Evolutionary conservation across 2,797 vertebrate species (phyloP).

Genomic region (Vultur gryphus): DNA sequence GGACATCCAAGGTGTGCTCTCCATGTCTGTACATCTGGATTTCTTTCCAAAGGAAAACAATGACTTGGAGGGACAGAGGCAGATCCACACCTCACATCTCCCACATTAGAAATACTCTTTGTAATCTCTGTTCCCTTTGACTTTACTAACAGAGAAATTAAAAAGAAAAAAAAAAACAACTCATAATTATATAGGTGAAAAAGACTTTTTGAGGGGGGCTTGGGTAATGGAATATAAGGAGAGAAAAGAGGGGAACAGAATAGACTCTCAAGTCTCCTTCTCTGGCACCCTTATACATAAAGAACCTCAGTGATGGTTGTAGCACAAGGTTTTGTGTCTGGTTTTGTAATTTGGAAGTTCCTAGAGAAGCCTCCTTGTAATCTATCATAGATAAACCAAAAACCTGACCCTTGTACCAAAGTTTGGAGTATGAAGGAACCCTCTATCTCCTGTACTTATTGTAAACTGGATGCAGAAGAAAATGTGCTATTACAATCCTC

Average conservation of each 20-base stretch:
- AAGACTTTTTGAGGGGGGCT: neutral
- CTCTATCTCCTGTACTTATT: neutral
- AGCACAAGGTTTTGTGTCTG: neutral
- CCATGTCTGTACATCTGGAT: neutral
- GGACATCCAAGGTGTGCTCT: neutral
- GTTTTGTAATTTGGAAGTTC: neutral
- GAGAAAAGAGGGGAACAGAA: neutral
- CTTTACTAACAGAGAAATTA: neutral
- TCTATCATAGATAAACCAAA: neutral
- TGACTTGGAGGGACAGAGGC: neutral
- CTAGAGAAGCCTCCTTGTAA: neutral
- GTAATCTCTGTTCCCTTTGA: neutral
- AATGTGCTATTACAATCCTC: neutral
- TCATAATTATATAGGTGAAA: neutral
- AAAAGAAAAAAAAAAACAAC: neutral
- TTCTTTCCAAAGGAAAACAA: neutral
- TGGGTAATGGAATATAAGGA: neutral
- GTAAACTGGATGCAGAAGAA: neutral
- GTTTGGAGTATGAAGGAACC: neutral
- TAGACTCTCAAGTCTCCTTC: neutral
- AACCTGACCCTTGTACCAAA: neutral
- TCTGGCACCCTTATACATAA: neutral
- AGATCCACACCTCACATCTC: neutral
- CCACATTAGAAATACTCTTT: neutral
- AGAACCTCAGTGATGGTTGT: neutral